Base-by-base conservation (phyloP, 2,888 invertebrate genomes). In the Athalia circularis region DNA sequence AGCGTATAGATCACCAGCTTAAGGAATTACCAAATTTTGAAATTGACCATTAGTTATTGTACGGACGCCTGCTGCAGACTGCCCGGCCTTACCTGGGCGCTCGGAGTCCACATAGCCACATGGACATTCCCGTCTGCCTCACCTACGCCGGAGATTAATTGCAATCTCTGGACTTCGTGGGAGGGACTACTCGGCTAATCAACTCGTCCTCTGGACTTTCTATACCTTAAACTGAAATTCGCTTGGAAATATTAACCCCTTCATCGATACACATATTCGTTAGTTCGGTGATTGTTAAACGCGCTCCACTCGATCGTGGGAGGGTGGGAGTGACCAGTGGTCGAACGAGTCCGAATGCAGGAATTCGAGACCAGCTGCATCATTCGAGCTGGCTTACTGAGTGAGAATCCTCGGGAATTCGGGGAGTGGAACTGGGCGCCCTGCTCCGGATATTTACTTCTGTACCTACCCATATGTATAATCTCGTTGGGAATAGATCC, bases 1-100 rank as follows among this genome's bases (percentile, higher is more conserved):
- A 75, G 75, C 75, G 75, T 75, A 75, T 75, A 75, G 75, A 75
- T 75, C 75, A 75, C 75, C 75, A 62, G 75, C 75, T 75, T 75
- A 75, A 64, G 75, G 75, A 75, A 75, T 75, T 75, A 75, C 75
- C 75, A 75, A 64, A 75, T 75, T 75, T 62, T 75, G 62, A 75
- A 75, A 75, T 75, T 75, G 75, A 75, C 75, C 75, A 75, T 75
- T 75, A 75, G 75, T 75, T 75, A 75, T 64, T 64, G 75, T 75
- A 75, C 75, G 75, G 72, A 59, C 72, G 72, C n/a, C 59, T 5
- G 59, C 68, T 61, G 52, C n/a, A 8, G 50, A 48, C 72, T 61
- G 61, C 45, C 57, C 57, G 45, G 59, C 72, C 72, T 72, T 57
- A 68, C 68, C 68, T 68, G 68, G 43, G 11, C 54, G 15, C 68